Evolutionary conservation across 2,797 vertebrate genomes (phyloP).

Genomic region (Epinephelus awoara): DNA sequence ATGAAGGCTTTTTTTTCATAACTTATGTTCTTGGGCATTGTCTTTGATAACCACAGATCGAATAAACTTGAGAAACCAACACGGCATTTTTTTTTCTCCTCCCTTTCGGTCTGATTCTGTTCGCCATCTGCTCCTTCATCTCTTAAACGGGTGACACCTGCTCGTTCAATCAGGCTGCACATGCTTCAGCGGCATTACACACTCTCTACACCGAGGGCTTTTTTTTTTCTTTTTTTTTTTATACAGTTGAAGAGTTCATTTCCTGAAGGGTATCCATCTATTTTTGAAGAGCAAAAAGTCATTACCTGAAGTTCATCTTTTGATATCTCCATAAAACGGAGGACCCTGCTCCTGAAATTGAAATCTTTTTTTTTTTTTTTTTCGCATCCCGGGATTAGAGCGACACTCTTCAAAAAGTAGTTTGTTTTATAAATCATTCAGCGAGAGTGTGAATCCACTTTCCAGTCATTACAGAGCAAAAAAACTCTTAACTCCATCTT

Average conservation of each 20-base stretch:
- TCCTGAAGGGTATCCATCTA: slow-evolving; percentile 63
- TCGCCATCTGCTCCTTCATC: slow-evolving; percentile 56
- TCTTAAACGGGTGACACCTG: slow-evolving; percentile 58
- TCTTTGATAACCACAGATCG: slow-evolving; percentile 94
- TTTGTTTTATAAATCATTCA: slow-evolving; percentile 73
- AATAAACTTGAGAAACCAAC: slow-evolving; percentile 89
- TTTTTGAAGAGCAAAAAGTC: slow-evolving; percentile 65
- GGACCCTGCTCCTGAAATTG: slow-evolving; percentile 37
- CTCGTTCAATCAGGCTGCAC: slow-evolving; percentile 58
- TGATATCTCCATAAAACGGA: slow-evolving; percentile 47
- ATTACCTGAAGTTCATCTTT: slow-evolving; percentile 65
- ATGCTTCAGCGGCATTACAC: slow-evolving; percentile 39
- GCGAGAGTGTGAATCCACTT: slow-evolving; percentile 18
- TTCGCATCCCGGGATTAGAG: slow-evolving; percentile 36
- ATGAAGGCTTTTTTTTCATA: slow-evolving; percentile 86
- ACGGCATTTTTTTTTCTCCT: slow-evolving; percentile 37
- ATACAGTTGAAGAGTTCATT: slow-evolving; percentile 48
- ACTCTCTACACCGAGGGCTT: slow-evolving; percentile 33
- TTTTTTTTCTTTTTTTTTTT: slow-evolving; percentile 30
- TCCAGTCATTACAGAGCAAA: slow-evolving; percentile 30
- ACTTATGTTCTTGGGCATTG: slow-evolving; percentile 91
- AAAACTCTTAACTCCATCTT: slow-evolving; percentile 38
- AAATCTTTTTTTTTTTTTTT: slow-evolving; percentile 12
- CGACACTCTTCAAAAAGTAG: slow-evolving; percentile 37
- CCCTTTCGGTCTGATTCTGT: slow-evolving; percentile 41